Evolutionary conservation across 2,113 vertebrate genomes (phyloP), one percentile per base, ranked within the genome.

Genomic region (Turdus rufiventris): DNA sequence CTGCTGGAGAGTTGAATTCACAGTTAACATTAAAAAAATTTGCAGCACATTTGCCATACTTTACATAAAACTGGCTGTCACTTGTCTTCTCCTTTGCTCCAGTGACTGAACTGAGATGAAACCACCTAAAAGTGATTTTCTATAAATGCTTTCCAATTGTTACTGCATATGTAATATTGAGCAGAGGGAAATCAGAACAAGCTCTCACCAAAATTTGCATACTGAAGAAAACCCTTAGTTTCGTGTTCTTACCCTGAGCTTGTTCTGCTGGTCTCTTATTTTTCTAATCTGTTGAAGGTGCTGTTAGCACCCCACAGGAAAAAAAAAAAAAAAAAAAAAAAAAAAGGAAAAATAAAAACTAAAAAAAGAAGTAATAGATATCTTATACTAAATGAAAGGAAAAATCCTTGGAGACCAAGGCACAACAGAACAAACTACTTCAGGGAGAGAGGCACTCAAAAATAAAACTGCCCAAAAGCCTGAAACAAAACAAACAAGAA

Each of bases 391-490:
- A 75, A 42, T 18, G 5, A 62, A 62, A 53, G 21, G 12, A 60
- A 51, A 75, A 50, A n/a, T 19, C n/a, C 40, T 23, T 9, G 31
- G 79, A 70, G 17, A 61, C 3, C 7, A 24, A 65, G 48, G 40
- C 38, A 80, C 5, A 67, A 34, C 12, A 85, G 20, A 85, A 5
- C 8, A 25, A 72, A 78, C 12, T 74, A 36, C 33, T 84, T 73
- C 56, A 81, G 29, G 18, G 16, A 70, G 50, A 89, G 8, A 77
- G 36, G 26, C 5, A 7, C 42, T 73, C 16, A 58, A 66, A 74
- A 77, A 4, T 25, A 47, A 71, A 54, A 48, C 0, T 2, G 1
- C 5, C 9, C 17, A 53, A 31, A 36, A 3, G 2, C 8, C 66
- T 25, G 24, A 81, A 85, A 45, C 13, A 42, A 72, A 63, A 53